Conservation (phyloP, 1,140 invertebrate species). For the Antheraea pernyi region DNA sequence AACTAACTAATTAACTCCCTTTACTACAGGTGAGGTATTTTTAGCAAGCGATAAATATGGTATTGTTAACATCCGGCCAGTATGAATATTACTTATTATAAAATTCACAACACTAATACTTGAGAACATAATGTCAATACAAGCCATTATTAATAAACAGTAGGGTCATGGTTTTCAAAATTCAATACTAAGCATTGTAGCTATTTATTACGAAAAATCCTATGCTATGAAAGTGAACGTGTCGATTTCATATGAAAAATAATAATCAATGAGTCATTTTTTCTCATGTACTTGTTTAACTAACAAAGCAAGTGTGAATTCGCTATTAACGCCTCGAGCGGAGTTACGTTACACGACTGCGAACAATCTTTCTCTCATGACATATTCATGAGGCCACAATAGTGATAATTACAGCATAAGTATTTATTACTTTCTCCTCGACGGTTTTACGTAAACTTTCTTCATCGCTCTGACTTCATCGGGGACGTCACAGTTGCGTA, state of each 20-base stretch:
- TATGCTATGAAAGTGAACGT: neutral
- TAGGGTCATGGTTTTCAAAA: no score
- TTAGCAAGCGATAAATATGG: no score
- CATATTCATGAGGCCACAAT: slow-evolving; percentile 54
- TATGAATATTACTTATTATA: no score
- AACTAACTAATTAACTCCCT: no score
- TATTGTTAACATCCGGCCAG: no score
- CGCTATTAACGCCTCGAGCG: slow-evolving; percentile 23
- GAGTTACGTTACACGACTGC: slow-evolving; percentile 43
- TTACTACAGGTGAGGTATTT: no score
- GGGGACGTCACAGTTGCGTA: slow-evolving; percentile 31
- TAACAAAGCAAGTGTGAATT: slow-evolving; percentile 10
- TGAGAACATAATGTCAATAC: no score
- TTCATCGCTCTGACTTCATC: slow-evolving; percentile 33
- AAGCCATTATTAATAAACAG: no score
- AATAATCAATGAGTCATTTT: neutral
- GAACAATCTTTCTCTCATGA: slow-evolving; percentile 49
- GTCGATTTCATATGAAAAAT: neutral
- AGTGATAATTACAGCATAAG: slow-evolving; percentile 42
- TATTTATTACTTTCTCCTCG: slow-evolving; percentile 48
- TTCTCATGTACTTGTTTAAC: slow-evolving; percentile 2
- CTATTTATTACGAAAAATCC: no score
- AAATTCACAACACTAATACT: no score
- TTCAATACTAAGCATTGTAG: no score
- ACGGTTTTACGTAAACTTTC: slow-evolving; percentile 51